Percentiles rank a stretch among this genome's conserved stretches.
phyloP scores from a whole-genome alignment of 2,888 invertebrate genomes.

The Dynastes hyllus region DNA sequence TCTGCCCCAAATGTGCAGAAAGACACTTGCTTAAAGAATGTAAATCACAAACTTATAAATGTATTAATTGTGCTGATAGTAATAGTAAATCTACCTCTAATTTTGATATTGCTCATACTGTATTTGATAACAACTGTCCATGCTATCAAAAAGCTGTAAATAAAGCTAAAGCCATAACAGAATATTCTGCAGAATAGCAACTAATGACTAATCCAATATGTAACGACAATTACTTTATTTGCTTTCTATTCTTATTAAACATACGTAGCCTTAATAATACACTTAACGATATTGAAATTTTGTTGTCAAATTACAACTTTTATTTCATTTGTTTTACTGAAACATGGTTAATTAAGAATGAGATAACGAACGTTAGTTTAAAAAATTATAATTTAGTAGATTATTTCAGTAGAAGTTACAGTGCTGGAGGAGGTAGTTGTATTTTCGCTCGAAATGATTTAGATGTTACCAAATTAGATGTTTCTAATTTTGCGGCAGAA shows the following conservation, averaged over 20 bases:
- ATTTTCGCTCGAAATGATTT: background rate
- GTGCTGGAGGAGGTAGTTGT: background rate
- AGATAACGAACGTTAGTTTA: background rate
- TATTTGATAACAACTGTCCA: background rate
- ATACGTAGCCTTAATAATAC: background rate
- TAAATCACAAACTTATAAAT: background rate
- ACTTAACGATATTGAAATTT: background rate
- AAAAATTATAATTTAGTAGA: background rate
- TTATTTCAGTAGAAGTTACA: background rate
- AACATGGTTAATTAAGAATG: background rate
- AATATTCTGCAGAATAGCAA: background rate
- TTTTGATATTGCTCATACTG: background rate
- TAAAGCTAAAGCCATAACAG: background rate
- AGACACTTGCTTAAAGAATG: background rate
- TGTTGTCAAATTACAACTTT: background rate
- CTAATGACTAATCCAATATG: background rate
- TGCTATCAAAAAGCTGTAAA: background rate
- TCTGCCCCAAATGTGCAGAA: background rate
- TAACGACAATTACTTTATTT: background rate
- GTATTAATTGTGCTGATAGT: background rate
- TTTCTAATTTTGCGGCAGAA: too few species aligned
- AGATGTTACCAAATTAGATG: background rate
- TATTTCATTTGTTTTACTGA: conserved; percentile 3
- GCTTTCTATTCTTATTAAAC: background rate
- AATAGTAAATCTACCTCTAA: background rate